phyloP scores from a whole-genome alignment of 2,797 vertebrate species.

The Chelon auratus region DNA sequence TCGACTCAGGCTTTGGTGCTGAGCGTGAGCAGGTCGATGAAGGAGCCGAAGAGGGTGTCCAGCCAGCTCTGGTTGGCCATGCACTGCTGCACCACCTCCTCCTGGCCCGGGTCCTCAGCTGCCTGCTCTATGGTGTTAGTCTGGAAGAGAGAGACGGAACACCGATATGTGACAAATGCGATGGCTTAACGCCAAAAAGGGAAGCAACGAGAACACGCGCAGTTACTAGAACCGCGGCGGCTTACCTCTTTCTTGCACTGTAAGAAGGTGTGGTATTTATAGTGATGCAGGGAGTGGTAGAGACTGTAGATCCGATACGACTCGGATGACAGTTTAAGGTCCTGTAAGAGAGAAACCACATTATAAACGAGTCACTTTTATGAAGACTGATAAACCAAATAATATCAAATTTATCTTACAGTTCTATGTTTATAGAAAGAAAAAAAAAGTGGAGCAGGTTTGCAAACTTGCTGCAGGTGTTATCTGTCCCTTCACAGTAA shows the following conservation, averaged over 20 bases:
- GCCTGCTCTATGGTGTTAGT: conserved; percentile 93
- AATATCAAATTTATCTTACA: neutral
- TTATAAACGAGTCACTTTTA: neutral
- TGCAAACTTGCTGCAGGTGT: conserved; percentile 47
- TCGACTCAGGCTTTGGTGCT: conserved; percentile 83
- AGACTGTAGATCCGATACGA: conserved; percentile 91
- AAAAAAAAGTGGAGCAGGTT: conserved; percentile 10
- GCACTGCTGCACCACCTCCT: conserved; percentile 96
- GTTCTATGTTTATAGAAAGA: neutral
- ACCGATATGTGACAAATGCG: conserved; percentile 25
- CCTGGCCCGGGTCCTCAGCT: conserved; percentile 93
- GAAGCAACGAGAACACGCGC: neutral
- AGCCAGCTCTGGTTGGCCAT: conserved; percentile 97
- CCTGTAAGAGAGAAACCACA: conserved; percentile 72
- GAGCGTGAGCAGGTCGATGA: conserved; percentile 94
- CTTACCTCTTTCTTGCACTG: conserved; percentile 95
- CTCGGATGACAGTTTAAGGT: conserved; percentile 92
- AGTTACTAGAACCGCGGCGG: neutral
- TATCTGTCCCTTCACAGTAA: neutral
- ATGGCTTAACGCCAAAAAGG: neutral
- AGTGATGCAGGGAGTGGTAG: conserved; percentile 95
- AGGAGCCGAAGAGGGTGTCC: conserved; percentile 93
- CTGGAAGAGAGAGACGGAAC: conserved; percentile 68
- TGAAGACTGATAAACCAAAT: neutral
- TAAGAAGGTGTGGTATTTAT: conserved; percentile 96